Conservation (phyloP, 2,113 vertebrate genomes). For the Cisticola juncidis region DNA sequence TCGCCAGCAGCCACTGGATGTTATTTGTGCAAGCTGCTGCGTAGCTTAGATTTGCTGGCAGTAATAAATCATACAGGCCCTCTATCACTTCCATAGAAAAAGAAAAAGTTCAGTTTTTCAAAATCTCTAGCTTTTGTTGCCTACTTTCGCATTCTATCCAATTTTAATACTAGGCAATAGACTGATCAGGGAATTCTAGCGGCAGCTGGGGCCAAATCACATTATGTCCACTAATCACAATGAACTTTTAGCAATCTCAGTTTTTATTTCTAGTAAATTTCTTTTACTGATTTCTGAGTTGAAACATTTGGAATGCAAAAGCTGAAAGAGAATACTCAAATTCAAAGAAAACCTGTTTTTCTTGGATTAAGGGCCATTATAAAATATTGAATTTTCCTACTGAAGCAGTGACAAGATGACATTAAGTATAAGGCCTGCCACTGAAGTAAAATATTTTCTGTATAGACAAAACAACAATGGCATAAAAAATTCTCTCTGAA, state of each 20-base stretch:
- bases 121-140: not conserved
- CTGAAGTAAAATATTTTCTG: conserved; percentile 32
- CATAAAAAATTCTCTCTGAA: not conserved
- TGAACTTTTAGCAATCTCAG: not conserved
- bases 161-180: not conserved
- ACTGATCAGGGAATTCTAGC: not conserved
- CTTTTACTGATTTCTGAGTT: not conserved
- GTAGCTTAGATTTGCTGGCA: not conserved
- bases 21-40: not conserved
- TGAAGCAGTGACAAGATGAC: conserved; percentile 5
- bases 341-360: conserved; percentile 9
- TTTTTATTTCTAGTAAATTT: not conserved
- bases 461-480: not conserved
- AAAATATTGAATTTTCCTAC: conserved; percentile 10
- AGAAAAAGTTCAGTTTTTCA: not conserved
- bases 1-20: not conserved
- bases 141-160: not conserved
- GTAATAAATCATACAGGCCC: not conserved
- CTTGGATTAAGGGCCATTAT: not conserved
- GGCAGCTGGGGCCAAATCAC: not conserved
- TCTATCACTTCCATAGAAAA: not conserved
- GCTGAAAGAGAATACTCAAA: not conserved
- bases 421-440: not conserved
- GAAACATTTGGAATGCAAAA: conserved; percentile 27
- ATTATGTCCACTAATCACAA: not conserved